Evolutionary conservation across 2,888 invertebrate species (phyloP), one percentile per base, ranked within the genome.

Genomic region (Meiosimyza decipiens): DNA sequence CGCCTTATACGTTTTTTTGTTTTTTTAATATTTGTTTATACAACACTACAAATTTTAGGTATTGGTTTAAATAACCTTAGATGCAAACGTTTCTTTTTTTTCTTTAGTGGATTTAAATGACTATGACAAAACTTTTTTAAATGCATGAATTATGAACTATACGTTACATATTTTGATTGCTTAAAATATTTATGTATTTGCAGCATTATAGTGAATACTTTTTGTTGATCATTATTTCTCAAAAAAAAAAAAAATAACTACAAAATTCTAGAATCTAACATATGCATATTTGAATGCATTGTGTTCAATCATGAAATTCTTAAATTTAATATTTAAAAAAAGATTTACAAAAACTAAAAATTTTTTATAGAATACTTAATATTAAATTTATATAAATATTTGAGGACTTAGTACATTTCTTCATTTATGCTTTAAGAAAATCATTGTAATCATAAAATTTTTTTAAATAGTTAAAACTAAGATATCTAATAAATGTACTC

Each of bases 401-500:
- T 62, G 6, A 47, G 40, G 22, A 63, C 50, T 63, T n/a, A 47
- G 22, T 40, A 9, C 2, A 40, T 40, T 40, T 40, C 9, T 40
- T 40, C 2, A 9, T 7, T 7, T 40, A 9, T 40, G 9, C 9
- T 9, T 40, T 40, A 9, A 40, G 9, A 40, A 40, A 40, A 40
- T 40, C 9, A 40, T 40, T 40, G 1, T 9, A 40, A 40, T 40
- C 6, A 40, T 40, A 40, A 9, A 7, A 40, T 40, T 40, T 40
- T 9, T 2, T 40, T 40, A 40, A 9, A 40, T 1, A 40, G 40
- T 9, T 9, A 40, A 40, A 40, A 40, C 9, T 40, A 40, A 40
- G 1, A 40, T 71, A 69, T 69, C 72, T 67, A 67, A 72, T 66
- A 70, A 70, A 65, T 65, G 52, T 40, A 60, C 63, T 71, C 63